phyloP scores from a whole-genome alignment of 2,797 vertebrate genomes.

The Ciconia nigra region DNA sequence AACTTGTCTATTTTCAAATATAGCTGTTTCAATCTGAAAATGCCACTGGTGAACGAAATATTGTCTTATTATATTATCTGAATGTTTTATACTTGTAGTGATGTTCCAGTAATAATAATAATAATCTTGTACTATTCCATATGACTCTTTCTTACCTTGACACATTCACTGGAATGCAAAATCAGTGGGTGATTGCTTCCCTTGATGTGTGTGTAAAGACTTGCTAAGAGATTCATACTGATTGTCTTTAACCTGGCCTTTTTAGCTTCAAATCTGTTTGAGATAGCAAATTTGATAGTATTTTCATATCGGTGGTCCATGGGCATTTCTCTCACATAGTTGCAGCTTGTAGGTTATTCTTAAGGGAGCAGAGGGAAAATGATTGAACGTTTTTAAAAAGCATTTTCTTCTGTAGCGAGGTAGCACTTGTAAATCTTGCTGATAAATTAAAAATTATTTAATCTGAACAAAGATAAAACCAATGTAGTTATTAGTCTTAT shows the following conservation, averaged over 20 bases:
- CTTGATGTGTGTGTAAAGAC: background rate
- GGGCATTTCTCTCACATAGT: background rate
- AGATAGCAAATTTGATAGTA: background rate
- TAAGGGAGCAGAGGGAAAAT: background rate
- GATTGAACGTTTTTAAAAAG: background rate
- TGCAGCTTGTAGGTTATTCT: background rate
- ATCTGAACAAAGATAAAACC: background rate
- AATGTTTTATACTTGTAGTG: background rate
- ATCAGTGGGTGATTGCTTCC: background rate
- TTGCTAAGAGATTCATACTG: background rate
- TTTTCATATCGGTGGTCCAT: background rate
- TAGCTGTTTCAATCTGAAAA: background rate
- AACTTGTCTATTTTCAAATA: background rate
- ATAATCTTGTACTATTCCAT: background rate
- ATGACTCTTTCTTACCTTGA: background rate
- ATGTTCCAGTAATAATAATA: background rate
- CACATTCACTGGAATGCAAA: background rate
- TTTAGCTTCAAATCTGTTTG: background rate
- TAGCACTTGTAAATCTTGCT: background rate
- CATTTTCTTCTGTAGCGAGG: background rate
- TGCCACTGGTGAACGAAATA: background rate
- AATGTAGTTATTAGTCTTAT: background rate
- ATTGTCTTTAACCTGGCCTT: background rate
- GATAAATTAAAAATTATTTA: background rate
- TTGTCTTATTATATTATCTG: background rate